These are phyloP conservation scores for Acanthiza pusilla DNA, from an alignment of 2,797 vertebrate genomes.

Conservation along the genomic window DNA sequence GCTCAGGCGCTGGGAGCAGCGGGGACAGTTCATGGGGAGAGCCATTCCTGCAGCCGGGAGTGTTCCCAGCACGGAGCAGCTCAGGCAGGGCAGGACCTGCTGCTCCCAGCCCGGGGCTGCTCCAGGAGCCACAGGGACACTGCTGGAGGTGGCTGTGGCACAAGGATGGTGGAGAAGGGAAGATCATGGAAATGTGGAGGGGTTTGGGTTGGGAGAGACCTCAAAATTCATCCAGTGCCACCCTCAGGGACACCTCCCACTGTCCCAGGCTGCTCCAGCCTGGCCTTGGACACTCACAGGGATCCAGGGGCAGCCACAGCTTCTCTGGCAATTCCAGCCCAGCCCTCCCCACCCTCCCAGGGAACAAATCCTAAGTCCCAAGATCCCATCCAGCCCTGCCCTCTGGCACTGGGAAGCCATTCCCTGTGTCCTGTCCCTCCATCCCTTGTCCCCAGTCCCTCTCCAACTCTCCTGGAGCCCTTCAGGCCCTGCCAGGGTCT, in stretches of 20 bases:
- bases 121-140: neutral
- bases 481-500: neutral
- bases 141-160: neutral
- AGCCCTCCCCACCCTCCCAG: neutral
- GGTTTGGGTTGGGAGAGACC: neutral
- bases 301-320: neutral
- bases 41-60: neutral
- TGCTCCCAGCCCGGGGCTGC: neutral
- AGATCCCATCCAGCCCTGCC: neutral
- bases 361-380: neutral
- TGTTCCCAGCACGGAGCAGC: neutral
- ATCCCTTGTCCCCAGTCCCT: neutral
- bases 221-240: rapidly evolving
- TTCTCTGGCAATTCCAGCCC: neutral
- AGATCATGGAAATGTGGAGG: neutral
- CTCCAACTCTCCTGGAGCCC: neutral
- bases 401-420: neutral
- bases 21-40: neutral
- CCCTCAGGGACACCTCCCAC: neutral
- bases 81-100: neutral
- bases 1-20: neutral
- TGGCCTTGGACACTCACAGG: neutral
- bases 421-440: neutral
- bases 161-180: neutral
- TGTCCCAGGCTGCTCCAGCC: neutral